These are phyloP conservation scores for Acromyrmex heyeri DNA, from an alignment of 1,140 invertebrate genomes.

Conservation along the genomic window DNA sequence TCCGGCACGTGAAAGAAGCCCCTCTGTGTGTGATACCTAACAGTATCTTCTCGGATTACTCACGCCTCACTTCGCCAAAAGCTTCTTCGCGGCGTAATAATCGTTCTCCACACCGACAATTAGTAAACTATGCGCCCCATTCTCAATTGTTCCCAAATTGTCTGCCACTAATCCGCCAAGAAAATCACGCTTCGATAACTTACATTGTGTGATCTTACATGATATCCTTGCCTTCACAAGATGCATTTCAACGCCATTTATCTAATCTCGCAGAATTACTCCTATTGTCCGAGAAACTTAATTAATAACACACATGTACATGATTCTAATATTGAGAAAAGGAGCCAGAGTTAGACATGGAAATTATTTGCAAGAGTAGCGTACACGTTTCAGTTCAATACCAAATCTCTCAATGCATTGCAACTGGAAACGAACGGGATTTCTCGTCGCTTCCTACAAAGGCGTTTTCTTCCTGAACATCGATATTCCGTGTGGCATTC, in stretches of 20 bases:
- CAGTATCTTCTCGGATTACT: slow-evolving; percentile 48
- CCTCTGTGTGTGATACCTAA: slow-evolving; percentile 41
- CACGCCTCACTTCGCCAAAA: not conserved
- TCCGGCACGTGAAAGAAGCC: slow-evolving; percentile 34
- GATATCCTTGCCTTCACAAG: not conserved
- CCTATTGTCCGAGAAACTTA: not conserved
- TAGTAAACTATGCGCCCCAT: slow-evolving; percentile 24
- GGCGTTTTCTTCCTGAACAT: slow-evolving; percentile 38
- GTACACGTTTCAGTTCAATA: not conserved
- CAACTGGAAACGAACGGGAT: slow-evolving; percentile 22
- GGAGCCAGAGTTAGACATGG: not conserved
- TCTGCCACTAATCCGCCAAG: not conserved
- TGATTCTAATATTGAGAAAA: not conserved
- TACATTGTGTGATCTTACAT: slow-evolving; percentile 6
- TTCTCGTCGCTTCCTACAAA: slow-evolving; percentile 12
- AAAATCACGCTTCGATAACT: not conserved
- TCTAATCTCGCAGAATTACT: not conserved
- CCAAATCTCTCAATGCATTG: not conserved
- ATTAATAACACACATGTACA: slow-evolving; percentile 3
- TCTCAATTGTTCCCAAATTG: slow-evolving; percentile 43
- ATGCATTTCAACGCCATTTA: not conserved
- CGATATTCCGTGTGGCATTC: slow-evolving; percentile 2
- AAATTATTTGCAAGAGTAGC: not conserved
- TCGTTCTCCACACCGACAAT: slow-evolving; percentile 36
- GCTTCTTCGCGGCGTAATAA: slow-evolving; percentile 14